phyloP scores from a whole-genome alignment of 2,797 vertebrate species.

The Anguilla anguilla region DNA sequence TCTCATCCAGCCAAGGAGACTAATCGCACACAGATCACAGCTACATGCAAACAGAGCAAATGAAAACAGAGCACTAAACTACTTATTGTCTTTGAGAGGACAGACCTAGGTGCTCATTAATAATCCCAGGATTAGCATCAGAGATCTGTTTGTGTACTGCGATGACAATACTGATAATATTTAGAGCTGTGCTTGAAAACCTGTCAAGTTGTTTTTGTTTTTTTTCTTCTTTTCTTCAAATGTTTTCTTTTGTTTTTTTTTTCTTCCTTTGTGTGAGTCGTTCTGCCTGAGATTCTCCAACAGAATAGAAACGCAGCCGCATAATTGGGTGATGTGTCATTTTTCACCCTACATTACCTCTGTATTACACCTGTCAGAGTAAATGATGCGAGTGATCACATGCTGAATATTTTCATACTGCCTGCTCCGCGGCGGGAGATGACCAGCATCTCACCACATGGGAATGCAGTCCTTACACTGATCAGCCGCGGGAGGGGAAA shows the following conservation, averaged over 20 bases:
- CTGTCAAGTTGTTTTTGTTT: not conserved
- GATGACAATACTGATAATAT: not conserved
- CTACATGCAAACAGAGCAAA: not conserved
- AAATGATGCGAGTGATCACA: not conserved
- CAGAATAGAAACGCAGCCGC: not conserved
- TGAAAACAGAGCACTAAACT: not conserved
- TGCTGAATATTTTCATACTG: not conserved
- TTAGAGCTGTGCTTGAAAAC: not conserved
- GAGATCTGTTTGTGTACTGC: not conserved
- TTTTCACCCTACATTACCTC: constrained; percentile 6
- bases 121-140: not conserved
- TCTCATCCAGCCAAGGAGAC: not conserved
- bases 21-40: not conserved
- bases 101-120: not conserved
- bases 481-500: not conserved
- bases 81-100: not conserved
- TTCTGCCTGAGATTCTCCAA: not conserved
- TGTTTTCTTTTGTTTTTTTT: not conserved
- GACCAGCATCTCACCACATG: not conserved
- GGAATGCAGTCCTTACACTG: not conserved
- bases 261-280: not conserved
- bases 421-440: not conserved
- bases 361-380: not conserved
- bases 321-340: not conserved
- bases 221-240: not conserved